Evolutionary conservation across 2,113 vertebrate species (phyloP), one percentile per base, ranked within the genome.

Genomic region (Mastomys natalensis): DNA sequence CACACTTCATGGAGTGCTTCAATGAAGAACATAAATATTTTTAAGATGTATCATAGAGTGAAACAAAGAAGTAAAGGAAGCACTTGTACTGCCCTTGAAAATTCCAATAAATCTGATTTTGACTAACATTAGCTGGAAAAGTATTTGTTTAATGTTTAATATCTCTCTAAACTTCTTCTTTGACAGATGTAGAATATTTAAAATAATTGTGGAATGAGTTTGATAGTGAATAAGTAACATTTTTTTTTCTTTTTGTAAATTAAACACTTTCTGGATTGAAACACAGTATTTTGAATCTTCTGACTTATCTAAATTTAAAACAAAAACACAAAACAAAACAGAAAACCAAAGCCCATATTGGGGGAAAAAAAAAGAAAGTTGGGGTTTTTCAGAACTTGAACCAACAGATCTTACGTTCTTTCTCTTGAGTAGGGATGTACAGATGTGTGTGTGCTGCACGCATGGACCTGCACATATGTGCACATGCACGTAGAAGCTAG

Each of bases 21-120:
- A 89, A 89, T 89, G 95, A 95, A 78, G 26, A 84, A 55, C 60
- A 89, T 66, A 97, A 96, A 97, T 97, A 97, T 87, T 94, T 96
- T 87, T 87, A 51, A 84, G 22, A 89, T 94, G 90, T 43, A 93
- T 95, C 95, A 96, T 37, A 68, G n/a, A 89, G 48, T 74, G 73
- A 94, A 91, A 93, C 93, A 95, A 96, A 94, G 62, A 93, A 95
- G 53, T 68, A 87, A 78, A 87, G 87, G 90, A 97, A 96, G 91
- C 60, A 89, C 51, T 26, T 40, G 40, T 97, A n/a, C n/a, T 55
- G 64, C 91, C 93, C 95, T 76, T 15, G 62, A 90, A 81, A 93
- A 51, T 82, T 72, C 29, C 82, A 96, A 45, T 96, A 92, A 90
- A 95, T 92, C 82, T 95, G 53, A 66, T 74, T 95, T 93, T 78